Evolutionary conservation across 1,140 invertebrate genomes (phyloP), one percentile per base, ranked within the genome.

Genomic region (Calliopsis andreniformis): DNA sequence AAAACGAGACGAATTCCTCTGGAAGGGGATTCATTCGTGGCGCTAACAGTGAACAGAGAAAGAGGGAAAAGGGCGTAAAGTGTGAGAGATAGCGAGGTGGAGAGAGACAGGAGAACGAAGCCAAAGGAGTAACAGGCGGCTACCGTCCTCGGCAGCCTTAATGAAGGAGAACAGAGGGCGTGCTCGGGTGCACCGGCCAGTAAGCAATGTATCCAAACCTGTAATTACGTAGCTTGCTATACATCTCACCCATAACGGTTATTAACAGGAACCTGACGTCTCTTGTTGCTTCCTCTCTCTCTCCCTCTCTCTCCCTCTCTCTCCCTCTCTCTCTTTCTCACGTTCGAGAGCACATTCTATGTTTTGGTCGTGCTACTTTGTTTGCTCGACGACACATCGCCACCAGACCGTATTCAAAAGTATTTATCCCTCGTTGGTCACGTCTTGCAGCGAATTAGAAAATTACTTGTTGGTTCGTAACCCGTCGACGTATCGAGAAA

Each of bases 121-220:
- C 76, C 73, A 78, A 28, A 79, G 82, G 79, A 82, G 84, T 88
- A 91, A 89, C 90, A 89, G 89, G 83, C 89, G 87, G 90, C 89
- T 91, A 91, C 89, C 88, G 88, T 88, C 82, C 78, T 84, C 80
- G 80, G 78, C 68, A 76, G 83, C 86, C 87, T 90, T 91, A 91
- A 91, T 90, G 89, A 91, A 91, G 89, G 87, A 89, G 89, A 91
- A 88, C 88, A 88, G 88, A 90, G 89, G 90, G 90, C 90, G 90
- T 90, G 89, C 85, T 88, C 89, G 84, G 86, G 84, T 89, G 86
- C 89, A 90, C 87, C 88, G 86, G 84, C 82, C 87, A 87, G 84
- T 89, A 89, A 89, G 89, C 87, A 91, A 90, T 89, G 86, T 89
- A 91, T 88, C 86, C 84, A 83, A 91, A 86, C 89, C 89, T 86